Evolutionary conservation across 2,113 vertebrate genomes (phyloP), one percentile per base, ranked within the genome.

Genomic region (Silurus asotus): DNA sequence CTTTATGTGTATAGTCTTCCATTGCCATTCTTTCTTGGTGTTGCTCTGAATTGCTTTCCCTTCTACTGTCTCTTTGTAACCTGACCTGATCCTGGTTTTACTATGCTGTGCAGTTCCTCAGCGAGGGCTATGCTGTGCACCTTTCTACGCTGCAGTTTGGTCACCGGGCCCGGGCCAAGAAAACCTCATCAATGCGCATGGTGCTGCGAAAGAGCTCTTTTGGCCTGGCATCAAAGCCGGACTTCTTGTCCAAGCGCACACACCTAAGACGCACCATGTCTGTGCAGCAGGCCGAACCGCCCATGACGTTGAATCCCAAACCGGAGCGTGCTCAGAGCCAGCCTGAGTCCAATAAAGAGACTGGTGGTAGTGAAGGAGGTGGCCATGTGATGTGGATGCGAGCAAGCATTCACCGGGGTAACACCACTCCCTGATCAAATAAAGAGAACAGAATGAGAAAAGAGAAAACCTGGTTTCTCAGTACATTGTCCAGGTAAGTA

Each of bases 301-400:
- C 98, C 0, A 94, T 94, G 45, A 87, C 92, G 0, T 86, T 92
- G 86, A 97, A 96, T 92, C 98, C 97, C 87, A 98, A 99, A 90
- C 98, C 98, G 0, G 98, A 99, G 93, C 94, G 98, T 51, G 98
- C 98, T 55, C 98, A 99, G 94, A 99, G 98, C 93, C 98, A 99
- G 90, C 98, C 98, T 0, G 98, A 99, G 91, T 97, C 97, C 0
- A 97, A 99, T 91, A 98, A 98, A 90, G 98, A 99, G 91, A 96
- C 95, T 0, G 96, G 96, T 49, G 94, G 94, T 70, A 94, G 95
- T 45, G 93, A 96, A 56, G 92, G 92, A 0, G 90, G 93, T 8
- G 91, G 91, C 48, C 92, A 90, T 23, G 90, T 96, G 5, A 92
- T 92, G 48, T 99, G 98, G 98, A 95, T 93, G 51, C 95, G 97